phyloP scores from a whole-genome alignment of 1,140 invertebrate genomes.

The Tetramorium alpestre region DNA sequence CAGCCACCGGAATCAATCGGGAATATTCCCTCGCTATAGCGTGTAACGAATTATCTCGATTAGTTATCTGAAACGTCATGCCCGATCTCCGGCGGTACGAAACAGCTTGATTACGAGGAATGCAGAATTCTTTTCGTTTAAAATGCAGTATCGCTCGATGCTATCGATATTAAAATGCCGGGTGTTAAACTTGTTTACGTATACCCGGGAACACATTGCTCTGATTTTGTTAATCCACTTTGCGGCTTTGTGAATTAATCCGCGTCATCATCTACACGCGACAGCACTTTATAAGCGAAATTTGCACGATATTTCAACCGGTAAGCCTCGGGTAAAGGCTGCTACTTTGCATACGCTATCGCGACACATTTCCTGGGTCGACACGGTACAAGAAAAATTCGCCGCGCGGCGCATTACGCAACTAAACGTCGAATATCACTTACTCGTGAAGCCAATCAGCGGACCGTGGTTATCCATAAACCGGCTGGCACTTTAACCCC shows the following conservation, averaged over 20 bases:
- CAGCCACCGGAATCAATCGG: constrained; percentile 40
- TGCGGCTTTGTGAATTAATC: not conserved
- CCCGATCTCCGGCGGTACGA: not conserved
- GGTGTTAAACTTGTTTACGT: not conserved
- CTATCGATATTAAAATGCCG: no score
- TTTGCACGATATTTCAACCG: not conserved
- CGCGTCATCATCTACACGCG: not conserved
- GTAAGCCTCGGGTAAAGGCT: not conserved
- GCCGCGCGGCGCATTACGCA: constrained; percentile 25
- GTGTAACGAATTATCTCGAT: constrained; percentile 33
- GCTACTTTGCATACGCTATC: constrained; percentile 19
- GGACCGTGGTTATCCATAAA: constrained; percentile 63
- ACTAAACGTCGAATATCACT: constrained; percentile 29
- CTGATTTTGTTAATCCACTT: not conserved
- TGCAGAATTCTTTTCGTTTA: not conserved
- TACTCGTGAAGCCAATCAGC: constrained; percentile 55
- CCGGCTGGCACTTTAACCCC: constrained; percentile 68
- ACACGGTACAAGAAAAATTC: not conserved
- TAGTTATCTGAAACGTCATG: not conserved
- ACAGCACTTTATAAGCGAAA: not conserved
- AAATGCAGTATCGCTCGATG: not conserved
- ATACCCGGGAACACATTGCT: not conserved
- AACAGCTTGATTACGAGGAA: not conserved
- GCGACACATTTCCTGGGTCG: constrained; percentile 18
- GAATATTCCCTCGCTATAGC: constrained; percentile 9